A percentile compares a stretch with the other conserved stretches of the same genome.
Evolutionary conservation across 2,113 vertebrate genomes (phyloP).

Genomic region (Embiotoca jacksoni): DNA sequence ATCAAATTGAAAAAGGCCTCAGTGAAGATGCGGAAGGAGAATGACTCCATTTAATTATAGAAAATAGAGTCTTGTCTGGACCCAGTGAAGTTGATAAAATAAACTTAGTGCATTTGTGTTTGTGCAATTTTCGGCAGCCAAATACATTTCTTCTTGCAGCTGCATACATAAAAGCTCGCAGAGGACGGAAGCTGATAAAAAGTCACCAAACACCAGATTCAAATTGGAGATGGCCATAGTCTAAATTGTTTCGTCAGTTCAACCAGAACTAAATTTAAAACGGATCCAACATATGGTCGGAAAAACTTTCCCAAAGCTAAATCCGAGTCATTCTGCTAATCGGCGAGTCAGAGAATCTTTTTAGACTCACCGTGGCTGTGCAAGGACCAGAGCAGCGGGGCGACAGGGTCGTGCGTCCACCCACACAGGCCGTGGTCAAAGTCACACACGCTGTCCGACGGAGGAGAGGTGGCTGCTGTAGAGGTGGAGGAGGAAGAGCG

Average conservation of each 20-base stretch:
- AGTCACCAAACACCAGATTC: no score
- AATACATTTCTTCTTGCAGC: slow-evolving; percentile 37
- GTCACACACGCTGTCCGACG: slow-evolving; percentile 89
- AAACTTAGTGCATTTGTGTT: slow-evolving; percentile 44
- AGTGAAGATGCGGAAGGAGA: slow-evolving; percentile 49
- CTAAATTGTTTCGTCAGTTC: slow-evolving; percentile 10
- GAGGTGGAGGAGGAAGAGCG: slow-evolving; percentile 30
- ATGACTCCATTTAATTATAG: slow-evolving; percentile 64
- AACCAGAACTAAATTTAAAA: not conserved
- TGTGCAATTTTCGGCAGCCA: slow-evolving; percentile 54
- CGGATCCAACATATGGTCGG: no score
- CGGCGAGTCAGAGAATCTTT: not conserved
- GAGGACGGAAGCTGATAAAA: no score
- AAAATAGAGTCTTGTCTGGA: slow-evolving; percentile 42
- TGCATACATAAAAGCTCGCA: slow-evolving; percentile 44
- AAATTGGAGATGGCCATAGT: not conserved
- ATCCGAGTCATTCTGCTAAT: slow-evolving; percentile 16
- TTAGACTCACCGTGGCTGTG: slow-evolving; percentile 83
- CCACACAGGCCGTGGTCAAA: slow-evolving; percentile 92
- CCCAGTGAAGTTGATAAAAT: slow-evolving; percentile 53
- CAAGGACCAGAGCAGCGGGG: slow-evolving; percentile 88
- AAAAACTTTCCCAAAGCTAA: slow-evolving; percentile 1
- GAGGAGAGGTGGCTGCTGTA: slow-evolving; percentile 65
- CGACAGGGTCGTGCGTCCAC: slow-evolving; percentile 90
- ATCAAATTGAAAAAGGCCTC: slow-evolving; percentile 61